Evolutionary conservation across 2,113 vertebrate genomes (phyloP).

Genomic region (Elaphurus davidianus): DNA sequence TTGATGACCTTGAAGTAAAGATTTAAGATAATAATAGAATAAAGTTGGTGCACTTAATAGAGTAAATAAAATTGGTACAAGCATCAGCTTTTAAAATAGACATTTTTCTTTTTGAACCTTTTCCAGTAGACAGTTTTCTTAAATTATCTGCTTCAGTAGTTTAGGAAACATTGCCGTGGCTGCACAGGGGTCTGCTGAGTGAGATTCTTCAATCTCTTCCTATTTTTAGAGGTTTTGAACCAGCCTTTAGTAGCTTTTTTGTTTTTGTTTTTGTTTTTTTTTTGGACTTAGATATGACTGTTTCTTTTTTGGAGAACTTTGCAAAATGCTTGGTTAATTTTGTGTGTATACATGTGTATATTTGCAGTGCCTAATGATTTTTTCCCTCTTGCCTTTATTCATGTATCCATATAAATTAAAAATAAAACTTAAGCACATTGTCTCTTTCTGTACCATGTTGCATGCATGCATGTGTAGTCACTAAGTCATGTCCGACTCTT

Average conservation of each 20-base stretch:
- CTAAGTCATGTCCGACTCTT: not conserved
- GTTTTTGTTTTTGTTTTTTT: not conserved
- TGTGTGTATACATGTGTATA: not conserved
- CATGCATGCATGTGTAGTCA: not conserved
- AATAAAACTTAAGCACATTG: not conserved
- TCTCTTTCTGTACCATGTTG: not conserved
- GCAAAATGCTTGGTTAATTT: not conserved
- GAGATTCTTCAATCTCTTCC: not conserved
- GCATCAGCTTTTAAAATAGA: not conserved
- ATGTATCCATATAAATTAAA: not conserved
- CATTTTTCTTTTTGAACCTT: not conserved
- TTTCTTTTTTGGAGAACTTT: not conserved
- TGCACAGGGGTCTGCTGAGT: not conserved
- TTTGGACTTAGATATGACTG: not conserved
- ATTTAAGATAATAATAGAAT: not conserved
- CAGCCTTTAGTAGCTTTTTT: not conserved
- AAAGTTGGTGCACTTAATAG: not conserved
- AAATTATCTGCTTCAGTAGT: not conserved
- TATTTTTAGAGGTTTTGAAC: conserved; percentile 1
- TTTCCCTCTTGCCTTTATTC: not conserved
- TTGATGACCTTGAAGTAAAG: not conserved
- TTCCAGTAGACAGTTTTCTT: not conserved
- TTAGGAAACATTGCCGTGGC: not conserved
- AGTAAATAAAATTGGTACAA: not conserved
- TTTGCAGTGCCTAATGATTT: not conserved